These are phyloP conservation scores for Antechinus flavipes DNA, from an alignment of 2,113 vertebrate genomes.

Conservation along the genomic window DNA sequence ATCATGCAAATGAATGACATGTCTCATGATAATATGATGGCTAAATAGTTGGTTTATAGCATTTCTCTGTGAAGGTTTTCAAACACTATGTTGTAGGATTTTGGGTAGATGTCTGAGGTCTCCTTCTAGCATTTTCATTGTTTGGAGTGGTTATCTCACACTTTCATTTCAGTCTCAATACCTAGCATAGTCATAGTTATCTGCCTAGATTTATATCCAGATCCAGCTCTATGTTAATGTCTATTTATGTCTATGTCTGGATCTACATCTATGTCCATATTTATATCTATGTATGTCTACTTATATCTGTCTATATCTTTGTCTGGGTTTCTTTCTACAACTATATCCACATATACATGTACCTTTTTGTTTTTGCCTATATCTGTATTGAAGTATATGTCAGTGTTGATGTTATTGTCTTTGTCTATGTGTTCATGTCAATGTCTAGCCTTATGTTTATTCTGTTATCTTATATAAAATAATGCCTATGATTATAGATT, in stretches of 20 bases:
- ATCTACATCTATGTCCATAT: not conserved
- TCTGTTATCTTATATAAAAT: not conserved
- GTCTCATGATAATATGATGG: not conserved
- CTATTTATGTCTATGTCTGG: not conserved
- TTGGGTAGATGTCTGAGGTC: not conserved
- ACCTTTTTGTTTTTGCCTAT: too few species aligned
- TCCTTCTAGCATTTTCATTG: not conserved
- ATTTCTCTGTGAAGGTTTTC: slow-evolving; percentile 3
- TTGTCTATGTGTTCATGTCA: not conserved
- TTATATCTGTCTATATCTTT: not conserved
- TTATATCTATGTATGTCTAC: too few species aligned
- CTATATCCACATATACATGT: not conserved
- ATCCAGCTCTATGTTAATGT: not conserved
- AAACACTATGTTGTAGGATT: not conserved
- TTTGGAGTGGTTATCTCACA: not conserved
- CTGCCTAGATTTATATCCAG: not conserved
- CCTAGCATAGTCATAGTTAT: not conserved
- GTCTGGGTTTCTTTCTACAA: not conserved
- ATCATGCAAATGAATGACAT: not conserved
- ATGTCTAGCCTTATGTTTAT: not conserved
- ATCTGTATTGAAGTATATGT: too few species aligned
- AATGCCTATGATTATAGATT: not conserved
- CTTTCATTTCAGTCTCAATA: not conserved
- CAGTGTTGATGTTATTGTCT: too few species aligned
- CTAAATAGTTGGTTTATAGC: not conserved